Evolutionary conservation across 1,140 invertebrate genomes (phyloP), one percentile per base, ranked within the genome.

Genomic region (Aethina tumida): DNA sequence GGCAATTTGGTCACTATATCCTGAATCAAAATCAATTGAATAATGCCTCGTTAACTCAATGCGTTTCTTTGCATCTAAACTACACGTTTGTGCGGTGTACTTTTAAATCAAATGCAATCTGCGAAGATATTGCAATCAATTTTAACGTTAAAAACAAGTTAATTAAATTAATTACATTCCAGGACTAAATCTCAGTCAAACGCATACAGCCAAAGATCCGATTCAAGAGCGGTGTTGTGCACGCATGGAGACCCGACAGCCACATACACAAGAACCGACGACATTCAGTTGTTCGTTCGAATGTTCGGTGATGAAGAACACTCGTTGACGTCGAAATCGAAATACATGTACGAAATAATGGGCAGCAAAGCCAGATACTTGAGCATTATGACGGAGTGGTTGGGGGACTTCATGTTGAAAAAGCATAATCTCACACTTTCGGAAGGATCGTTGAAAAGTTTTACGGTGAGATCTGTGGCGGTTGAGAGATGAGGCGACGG

Each of bases 291-390:
- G 2, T 20, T 19, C n/a, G 29, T 47, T 12, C 35, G 34, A 35
- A 21, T 22, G 13, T n/a, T 31, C 13, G n/a, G n/a, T n/a, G 30
- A 37, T 40, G 40, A 48, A 26, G 24, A 33, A n/a, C 18, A 46
- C 12, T 33, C 15, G 10, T 14, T 51, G 15, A 24, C 39, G n/a
- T 7, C 43, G 4, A 38, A 47, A 29, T 31, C 32, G 8, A 42
- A 32, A 34, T 52, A 52, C 17, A 55, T 57, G 53, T 52, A 48
- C 30, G 51, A 55, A 31, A 24, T 47, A 14, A 15, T 47, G n/a
- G 34, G 49, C 9, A 45, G 41, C 21, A 45, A 50, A 24, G 33
- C 24, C 4, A 37, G 12, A 14, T 35, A 25, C 27, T 16, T 52
- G 6, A 39, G 45, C 35, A 43, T 30, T 33, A 49, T 48, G 12